A percentile compares a stretch with the other conserved stretches of the same genome.
Evolutionary conservation across 2,113 vertebrate species (phyloP).

Genomic region (Malurus melanocephalus): DNA sequence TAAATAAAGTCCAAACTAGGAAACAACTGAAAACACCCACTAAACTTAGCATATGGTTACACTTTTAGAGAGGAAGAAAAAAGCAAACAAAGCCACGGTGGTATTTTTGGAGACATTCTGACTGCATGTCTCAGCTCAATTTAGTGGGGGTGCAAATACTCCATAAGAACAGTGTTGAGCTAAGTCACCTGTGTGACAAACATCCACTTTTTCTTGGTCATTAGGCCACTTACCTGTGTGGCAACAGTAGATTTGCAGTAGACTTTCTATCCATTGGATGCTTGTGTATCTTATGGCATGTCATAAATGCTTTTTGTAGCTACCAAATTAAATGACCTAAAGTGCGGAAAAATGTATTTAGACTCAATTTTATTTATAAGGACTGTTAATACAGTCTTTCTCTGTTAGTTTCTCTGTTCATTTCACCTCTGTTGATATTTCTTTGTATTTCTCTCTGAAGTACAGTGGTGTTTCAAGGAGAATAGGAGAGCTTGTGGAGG

Average conservation of each 20-base stretch:
- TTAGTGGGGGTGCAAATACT: not conserved
- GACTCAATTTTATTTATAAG: not conserved
- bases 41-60: conserved; percentile 25
- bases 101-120: conserved; percentile 13
- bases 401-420: not conserved
- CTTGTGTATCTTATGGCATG: fast-evolving
- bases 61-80: not conserved
- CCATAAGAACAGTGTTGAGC: not conserved
- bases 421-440: not conserved
- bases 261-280: not conserved
- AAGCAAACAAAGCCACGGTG: conserved; percentile 22
- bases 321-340: not conserved
- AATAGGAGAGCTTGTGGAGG: not conserved
- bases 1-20: not conserved
- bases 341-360: not conserved
- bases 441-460: not conserved
- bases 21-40: conserved; percentile 27
- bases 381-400: not conserved
- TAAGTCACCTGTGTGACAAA: not conserved
- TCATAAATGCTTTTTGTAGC: not conserved
- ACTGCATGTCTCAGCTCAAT: not conserved
- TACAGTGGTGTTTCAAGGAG: not conserved
- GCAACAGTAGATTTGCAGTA: not conserved
- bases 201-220: not conserved
- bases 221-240: not conserved